These are phyloP conservation scores for Microctonus aethiopoides DNA, from an alignment of 2,888 invertebrate species.

Conservation along the genomic window DNA sequence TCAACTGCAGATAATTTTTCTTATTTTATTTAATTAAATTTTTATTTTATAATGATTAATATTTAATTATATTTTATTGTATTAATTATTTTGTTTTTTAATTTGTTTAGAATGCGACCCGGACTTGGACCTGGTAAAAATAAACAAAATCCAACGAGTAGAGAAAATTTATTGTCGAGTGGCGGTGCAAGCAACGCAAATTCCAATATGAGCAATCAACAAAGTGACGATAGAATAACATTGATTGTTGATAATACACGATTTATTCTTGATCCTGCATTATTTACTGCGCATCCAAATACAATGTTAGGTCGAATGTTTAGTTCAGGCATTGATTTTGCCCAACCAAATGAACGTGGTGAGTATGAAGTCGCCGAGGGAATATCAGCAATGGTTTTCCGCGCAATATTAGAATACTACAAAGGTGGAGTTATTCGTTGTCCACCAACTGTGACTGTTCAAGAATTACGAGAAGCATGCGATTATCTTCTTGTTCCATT, in stretches of 20 bases:
- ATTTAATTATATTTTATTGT: not conserved
- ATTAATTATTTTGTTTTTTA: not conserved
- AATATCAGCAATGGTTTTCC: slow-evolving; percentile 93
- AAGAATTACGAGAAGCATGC: slow-evolving; percentile 97
- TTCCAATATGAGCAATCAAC: slow-evolving; percentile 68
- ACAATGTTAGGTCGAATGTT: slow-evolving; percentile 99
- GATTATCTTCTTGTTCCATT: slow-evolving; percentile 98
- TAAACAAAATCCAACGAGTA: slow-evolving; percentile 57
- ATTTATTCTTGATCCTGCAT: slow-evolving; percentile 91
- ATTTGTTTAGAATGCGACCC: slow-evolving; percentile 54
- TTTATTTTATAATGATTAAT: not conserved
- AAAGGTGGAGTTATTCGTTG: slow-evolving; percentile 91
- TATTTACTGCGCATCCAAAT: slow-evolving; percentile 95
- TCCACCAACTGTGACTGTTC: slow-evolving; percentile 95
- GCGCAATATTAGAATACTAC: slow-evolving; percentile 95
- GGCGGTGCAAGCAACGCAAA: slow-evolving; percentile 43
- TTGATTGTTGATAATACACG: slow-evolving; percentile 95
- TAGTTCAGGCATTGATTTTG: slow-evolving; percentile 90
- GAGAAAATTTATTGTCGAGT: slow-evolving; percentile 55
- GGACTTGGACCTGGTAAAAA: slow-evolving; percentile 56
- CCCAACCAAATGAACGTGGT: slow-evolving; percentile 94
- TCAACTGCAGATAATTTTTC: too few relatives aligned
- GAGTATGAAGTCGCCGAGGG: slow-evolving; percentile 98
- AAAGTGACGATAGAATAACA: slow-evolving; percentile 83
- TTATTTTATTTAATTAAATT: not conserved